Conservation (phyloP, 2,113 vertebrate species). For the human region GRCh38 chr1:235215001-235215500, state of each 20-base stretch:
- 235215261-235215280: constrained; percentile 20
- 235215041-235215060: too few species aligned
- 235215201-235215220: neutral
- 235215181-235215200: neutral
- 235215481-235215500: too few species aligned
- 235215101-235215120: too few species aligned
- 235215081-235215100: too few species aligned
- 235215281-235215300: neutral
- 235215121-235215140: too few species aligned
- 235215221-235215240: constrained; percentile 4
- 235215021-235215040: too few species aligned
- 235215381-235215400: constrained; percentile 18
- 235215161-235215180: neutral
- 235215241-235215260: constrained; percentile 29
- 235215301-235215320: constrained; percentile 1
- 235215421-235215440: neutral
- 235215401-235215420: constrained; percentile 9
- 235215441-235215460: neutral
- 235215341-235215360: neutral
- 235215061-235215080: too few species aligned
- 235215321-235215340: constrained; percentile 15
- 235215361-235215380: constrained; percentile 31
- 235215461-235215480: too few species aligned
- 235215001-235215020: too few species aligned
- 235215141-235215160: neutral